Evolutionary conservation across 1,140 invertebrate genomes (phyloP).

Genomic region (Drosophila subpulchrella): DNA sequence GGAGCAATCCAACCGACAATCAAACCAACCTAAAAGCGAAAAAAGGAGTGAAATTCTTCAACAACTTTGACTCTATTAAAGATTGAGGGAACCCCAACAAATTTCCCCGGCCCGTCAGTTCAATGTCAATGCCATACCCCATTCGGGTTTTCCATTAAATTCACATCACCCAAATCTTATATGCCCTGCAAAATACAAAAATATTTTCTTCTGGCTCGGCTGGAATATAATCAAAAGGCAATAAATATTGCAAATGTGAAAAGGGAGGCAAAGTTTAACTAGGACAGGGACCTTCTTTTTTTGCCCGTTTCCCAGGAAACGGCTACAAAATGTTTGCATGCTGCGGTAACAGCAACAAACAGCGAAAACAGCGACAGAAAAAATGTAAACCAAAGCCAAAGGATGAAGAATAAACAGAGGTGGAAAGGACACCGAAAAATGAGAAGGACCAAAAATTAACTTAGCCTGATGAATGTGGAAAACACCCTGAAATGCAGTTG

Average conservation of each 20-base stretch:
- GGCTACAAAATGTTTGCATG: constrained; percentile 73
- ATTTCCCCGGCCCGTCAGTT: constrained; percentile 22
- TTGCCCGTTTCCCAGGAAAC: constrained; percentile 32
- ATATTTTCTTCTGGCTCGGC: background rate
- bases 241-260: constrained; percentile 79
- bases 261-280: constrained; percentile 69
- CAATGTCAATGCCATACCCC: constrained; percentile 42
- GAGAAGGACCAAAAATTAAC: constrained; percentile 26
- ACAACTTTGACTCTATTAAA: constrained; percentile 34
- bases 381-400: constrained; percentile 49
- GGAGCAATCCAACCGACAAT: constrained; percentile 16
- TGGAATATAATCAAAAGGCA: constrained; percentile 75
- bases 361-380: constrained; percentile 30
- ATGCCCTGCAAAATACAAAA: constrained; percentile 13
- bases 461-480: constrained; percentile 2
- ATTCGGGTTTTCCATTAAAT: constrained; percentile 35
- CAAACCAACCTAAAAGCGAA: no score
- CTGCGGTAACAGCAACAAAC: constrained; percentile 65
- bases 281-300: constrained; percentile 40
- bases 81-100: background rate
- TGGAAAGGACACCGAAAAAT: constrained; percentile 39
- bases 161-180: constrained; percentile 21
- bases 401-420: constrained; percentile 68
- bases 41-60: background rate
- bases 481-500: constrained; percentile 8